Evolutionary conservation across 2,888 invertebrate genomes (phyloP).

Genomic region (Syrista parreyssii): DNA sequence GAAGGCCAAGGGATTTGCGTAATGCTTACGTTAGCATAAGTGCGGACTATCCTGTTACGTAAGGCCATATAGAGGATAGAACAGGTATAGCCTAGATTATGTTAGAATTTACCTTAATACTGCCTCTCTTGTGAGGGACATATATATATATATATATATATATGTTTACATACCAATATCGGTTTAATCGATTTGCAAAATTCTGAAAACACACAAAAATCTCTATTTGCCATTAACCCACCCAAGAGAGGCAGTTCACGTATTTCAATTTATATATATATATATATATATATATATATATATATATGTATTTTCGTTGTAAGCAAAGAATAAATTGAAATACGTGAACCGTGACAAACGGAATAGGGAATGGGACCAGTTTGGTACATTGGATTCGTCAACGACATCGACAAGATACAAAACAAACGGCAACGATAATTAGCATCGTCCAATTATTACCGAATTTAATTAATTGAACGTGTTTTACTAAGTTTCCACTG

Average conservation of each 20-base stretch:
- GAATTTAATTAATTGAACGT: background rate
- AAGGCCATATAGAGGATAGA: background rate
- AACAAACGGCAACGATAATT: background rate
- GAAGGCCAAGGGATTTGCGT: background rate
- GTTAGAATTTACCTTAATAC: background rate
- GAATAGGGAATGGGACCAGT: background rate
- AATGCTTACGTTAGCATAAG: background rate
- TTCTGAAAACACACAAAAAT: no score
- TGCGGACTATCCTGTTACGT: background rate
- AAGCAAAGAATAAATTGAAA: no score
- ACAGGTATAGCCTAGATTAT: background rate
- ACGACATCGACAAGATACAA: background rate
- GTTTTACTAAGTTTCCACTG: background rate
- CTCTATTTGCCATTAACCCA: no score
- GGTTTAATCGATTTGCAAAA: no score
- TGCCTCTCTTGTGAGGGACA: no score
- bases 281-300: no score
- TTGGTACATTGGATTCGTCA: background rate
- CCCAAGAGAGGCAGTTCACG: no score
- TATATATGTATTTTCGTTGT: no score
- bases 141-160: no score
- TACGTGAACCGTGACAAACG: background rate
- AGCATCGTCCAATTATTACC: background rate
- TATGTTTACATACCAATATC: no score
- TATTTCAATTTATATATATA: no score